Evolutionary conservation across 2,888 invertebrate species (phyloP), one percentile per base, ranked within the genome.

Genomic region (Nephrotoma appendiculata): DNA sequence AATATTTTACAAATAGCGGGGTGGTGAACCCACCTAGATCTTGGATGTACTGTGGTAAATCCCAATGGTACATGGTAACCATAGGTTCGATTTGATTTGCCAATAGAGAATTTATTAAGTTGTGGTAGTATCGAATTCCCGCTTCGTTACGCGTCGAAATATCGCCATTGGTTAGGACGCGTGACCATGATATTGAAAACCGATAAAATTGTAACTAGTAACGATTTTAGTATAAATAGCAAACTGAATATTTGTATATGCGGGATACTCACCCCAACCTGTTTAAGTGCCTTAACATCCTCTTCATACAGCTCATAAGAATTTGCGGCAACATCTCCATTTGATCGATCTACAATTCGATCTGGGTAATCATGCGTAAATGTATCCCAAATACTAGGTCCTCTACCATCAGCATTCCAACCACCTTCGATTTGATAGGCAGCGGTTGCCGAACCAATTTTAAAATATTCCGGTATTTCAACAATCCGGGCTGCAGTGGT

Each of bases 81-180:
- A 94, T 91, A 0, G 95, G 95, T 86, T 91, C 90, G 87, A 96
- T 95, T 83, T 92, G 93, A 88, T 93, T 93, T 52, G 91, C 92
- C 0, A 94, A 88, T 88, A 96, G 92, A 89, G 93, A 93, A 89
- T 95, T 90, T 86, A 95, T 94, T 6, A 95, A 90, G 88, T 93
- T 92, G 88, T 94, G 94, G 90, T 96, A 96, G 90, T 95, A 95
- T 42, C 92, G 90, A 12, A 94, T 91, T 2, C 95, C 96, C 1
- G 91, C 92, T 88, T 92, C 89, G 89, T 94, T 96, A 11, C 94
- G 90, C n/a, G 91, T 90, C 86, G 93, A 92, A 0, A 92, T 88
- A 86, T 92, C 92, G 57, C 94, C 94, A 41, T 92, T 93, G 0
- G 95, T 94, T 86, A 95, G 89, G 41, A 95, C 91, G 31, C 95